Percentiles rank a stretch among this genome's conserved stretches.
Evolutionary conservation across 2,888 invertebrate species (phyloP).

Genomic region (Protonemura montana): DNA sequence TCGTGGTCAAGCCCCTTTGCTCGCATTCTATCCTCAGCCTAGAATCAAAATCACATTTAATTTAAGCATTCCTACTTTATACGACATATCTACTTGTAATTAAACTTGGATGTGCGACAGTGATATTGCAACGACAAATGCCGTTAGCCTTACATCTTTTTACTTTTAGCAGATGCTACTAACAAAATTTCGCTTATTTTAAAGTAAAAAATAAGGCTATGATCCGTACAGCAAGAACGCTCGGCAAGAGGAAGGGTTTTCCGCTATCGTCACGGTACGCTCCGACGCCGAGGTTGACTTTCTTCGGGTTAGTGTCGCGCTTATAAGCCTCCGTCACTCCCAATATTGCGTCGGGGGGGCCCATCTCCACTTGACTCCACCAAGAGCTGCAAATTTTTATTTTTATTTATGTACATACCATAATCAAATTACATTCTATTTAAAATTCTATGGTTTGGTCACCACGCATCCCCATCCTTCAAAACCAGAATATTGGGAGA

Average conservation of each 20-base stretch:
- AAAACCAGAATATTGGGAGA: no score
- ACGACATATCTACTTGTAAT: no score
- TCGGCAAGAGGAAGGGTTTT: constrained; percentile 93
- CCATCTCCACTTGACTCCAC: constrained; percentile 92
- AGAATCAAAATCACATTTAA: constrained; percentile 3
- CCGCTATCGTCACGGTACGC: constrained; percentile 98
- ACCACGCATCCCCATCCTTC: no score
- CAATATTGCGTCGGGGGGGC: constrained; percentile 97
- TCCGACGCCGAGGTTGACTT: constrained; percentile 95
- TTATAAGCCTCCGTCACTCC: constrained; percentile 98
- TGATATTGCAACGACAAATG: no score
- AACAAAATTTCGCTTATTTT: no score
- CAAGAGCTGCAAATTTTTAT: constrained; percentile 69
- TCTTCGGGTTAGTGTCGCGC: constrained; percentile 86
- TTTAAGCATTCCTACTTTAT: not conserved
- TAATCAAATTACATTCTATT: no score
- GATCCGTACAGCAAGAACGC: constrained; percentile 73
- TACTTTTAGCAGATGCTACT: no score
- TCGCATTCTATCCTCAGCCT: constrained; percentile 84
- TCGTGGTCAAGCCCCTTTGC: constrained; percentile 85
- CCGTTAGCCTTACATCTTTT: no score
- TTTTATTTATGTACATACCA: not conserved
- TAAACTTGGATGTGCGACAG: no score
- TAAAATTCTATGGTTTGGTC: no score
- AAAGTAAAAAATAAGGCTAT: not conserved